Percentiles rank a stretch among this genome's conserved stretches.
Evolutionary conservation across 2,888 invertebrate genomes (phyloP).

Genomic region (Lasioglossum zephyrum): DNA sequence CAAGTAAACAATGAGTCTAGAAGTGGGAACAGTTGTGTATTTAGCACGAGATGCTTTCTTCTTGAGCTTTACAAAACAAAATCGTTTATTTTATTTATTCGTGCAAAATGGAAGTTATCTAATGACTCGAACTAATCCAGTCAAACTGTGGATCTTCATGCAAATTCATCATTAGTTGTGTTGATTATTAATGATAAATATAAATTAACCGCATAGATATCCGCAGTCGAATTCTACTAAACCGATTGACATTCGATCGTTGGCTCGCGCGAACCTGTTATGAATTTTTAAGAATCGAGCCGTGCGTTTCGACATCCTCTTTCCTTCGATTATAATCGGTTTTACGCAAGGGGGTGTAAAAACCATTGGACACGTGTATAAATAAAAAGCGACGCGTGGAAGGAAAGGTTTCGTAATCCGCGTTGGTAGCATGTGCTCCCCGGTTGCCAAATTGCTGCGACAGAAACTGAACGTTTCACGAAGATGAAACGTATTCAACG

Average conservation of each 20-base stretch:
- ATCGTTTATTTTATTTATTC: background rate
- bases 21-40: background rate
- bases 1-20: background rate
- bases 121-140: too few relatives aligned
- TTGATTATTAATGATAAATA: background rate
- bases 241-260: constrained; percentile 1
- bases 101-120: background rate
- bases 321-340: constrained; percentile 15
- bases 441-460: constrained; percentile 43
- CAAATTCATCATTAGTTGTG: too few relatives aligned
- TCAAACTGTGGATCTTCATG: too few relatives aligned
- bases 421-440: constrained; percentile 30
- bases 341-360: constrained; percentile 27
- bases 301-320: constrained; percentile 9
- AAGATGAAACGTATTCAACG: background rate
- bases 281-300: background rate
- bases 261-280: constrained; percentile 3
- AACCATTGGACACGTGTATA: constrained; percentile 17
- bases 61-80: background rate
- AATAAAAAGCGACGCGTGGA: constrained; percentile 18
- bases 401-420: constrained; percentile 39
- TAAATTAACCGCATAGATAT: background rate
- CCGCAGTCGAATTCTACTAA: background rate
- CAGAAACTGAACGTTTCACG: constrained; percentile 21
- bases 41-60: background rate